Conservation (phyloP, 2,888 invertebrate species). For the Orthosia gracilis region DNA sequence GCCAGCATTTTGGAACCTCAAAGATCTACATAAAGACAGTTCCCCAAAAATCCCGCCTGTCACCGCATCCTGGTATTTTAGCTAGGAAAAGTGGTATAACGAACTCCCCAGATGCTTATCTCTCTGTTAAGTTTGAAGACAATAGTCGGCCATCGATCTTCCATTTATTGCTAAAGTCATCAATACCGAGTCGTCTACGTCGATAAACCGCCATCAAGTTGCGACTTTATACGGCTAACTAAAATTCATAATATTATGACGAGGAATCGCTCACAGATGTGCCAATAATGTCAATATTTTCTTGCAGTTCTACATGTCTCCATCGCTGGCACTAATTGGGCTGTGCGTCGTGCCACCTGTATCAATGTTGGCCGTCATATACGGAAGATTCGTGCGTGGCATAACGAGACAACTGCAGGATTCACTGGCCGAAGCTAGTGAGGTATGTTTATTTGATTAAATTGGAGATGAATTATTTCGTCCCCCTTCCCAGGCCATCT, state of each 20-base stretch:
- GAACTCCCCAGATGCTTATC: too few species aligned
- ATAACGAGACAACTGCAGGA: constrained; percentile 96
- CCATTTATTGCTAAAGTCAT: too few species aligned
- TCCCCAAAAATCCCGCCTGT: too few species aligned
- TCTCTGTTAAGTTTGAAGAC: too few species aligned
- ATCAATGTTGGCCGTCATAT: constrained; percentile 95
- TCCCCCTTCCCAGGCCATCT: constrained; percentile 1
- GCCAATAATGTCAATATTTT: constrained; percentile 61
- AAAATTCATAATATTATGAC: not conserved
- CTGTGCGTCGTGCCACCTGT: constrained; percentile 97
- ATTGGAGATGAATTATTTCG: not conserved
- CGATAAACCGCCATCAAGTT: not conserved
- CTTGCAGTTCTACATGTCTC: constrained; percentile 96
- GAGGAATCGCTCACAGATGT: not conserved
- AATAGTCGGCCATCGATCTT: not conserved
- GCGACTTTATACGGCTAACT: not conserved
- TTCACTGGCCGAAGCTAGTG: constrained; percentile 91
- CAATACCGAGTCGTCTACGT: not conserved
- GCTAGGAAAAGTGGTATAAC: too few species aligned
- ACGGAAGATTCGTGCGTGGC: constrained; percentile 96
- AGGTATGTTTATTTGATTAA: constrained; percentile 71
- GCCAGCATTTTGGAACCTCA: too few species aligned
- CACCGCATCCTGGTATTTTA: too few species aligned
- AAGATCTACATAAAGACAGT: too few species aligned
- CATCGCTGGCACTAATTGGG: constrained; percentile 96